Conservation (phyloP, 2,888 invertebrate genomes). For the Calameuta filiformis region DNA sequence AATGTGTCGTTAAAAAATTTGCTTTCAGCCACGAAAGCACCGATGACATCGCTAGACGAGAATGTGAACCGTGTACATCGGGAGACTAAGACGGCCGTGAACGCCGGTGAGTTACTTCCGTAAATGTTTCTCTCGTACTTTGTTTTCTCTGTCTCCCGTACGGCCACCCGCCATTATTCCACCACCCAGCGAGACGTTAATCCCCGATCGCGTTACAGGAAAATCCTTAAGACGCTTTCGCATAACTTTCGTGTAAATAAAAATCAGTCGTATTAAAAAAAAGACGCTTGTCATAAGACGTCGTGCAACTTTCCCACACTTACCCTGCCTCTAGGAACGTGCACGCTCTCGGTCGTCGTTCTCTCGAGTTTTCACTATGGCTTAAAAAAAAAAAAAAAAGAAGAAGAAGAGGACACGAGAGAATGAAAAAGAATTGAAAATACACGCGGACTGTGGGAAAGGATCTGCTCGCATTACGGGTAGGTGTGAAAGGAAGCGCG, state of each 20-base stretch:
- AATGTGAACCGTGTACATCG: slow-evolving; percentile 58
- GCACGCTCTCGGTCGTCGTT: not conserved
- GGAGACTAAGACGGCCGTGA: slow-evolving; percentile 38
- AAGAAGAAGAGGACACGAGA: not conserved
- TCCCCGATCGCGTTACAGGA: not conserved
- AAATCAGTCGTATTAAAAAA: not conserved
- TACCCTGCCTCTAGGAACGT: not conserved
- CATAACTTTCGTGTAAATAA: not conserved
- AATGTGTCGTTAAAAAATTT: slow-evolving; percentile 21
- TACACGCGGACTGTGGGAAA: not conserved
- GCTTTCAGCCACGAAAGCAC: slow-evolving; percentile 53
- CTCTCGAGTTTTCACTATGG: not conserved
- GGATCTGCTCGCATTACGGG: not conserved
- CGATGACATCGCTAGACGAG: slow-evolving; percentile 63
- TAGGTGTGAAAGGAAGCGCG: not conserved
- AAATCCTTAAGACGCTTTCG: not conserved
- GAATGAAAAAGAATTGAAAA: not conserved
- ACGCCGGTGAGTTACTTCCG: slow-evolving; percentile 43
- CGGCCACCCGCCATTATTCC: not conserved
- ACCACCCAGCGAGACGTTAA: not conserved
- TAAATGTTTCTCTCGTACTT: not conserved
- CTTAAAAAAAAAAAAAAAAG: not conserved
- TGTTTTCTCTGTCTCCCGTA: not conserved
- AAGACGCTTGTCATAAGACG: not conserved
- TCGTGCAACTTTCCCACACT: not conserved